Percentiles rank a stretch among this genome's conserved stretches.
phyloP scores from a whole-genome alignment of 1,140 invertebrate genomes.

The Ostrea edulis region DNA sequence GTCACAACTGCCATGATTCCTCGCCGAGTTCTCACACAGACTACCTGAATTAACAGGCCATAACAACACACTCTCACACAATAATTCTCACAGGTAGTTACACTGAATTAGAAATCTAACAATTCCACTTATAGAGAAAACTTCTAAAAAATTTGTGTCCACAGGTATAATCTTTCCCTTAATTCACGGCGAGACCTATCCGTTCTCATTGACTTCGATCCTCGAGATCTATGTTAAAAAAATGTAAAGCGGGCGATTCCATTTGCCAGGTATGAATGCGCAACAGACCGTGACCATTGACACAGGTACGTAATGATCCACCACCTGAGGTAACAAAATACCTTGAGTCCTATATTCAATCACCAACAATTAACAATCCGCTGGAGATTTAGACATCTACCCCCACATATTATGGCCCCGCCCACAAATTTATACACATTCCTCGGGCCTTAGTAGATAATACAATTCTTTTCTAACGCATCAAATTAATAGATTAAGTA shows the following conservation, averaged over 20 bases:
- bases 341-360: neutral
- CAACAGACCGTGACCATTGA: conserved; percentile 28
- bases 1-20: conserved; percentile 46
- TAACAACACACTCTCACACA: conserved; percentile 15
- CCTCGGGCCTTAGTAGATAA: too few species aligned
- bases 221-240: conserved; percentile 16
- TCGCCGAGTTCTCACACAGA: neutral
- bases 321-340: conserved; percentile 9
- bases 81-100: neutral
- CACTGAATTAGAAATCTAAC: neutral
- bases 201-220: neutral
- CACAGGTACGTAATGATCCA: conserved; percentile 33
- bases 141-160: neutral
- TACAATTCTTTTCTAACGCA: too few species aligned
- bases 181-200: neutral
- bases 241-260: conserved; percentile 24
- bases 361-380: conserved; percentile 13
- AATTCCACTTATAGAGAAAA: neutral
- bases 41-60: neutral
- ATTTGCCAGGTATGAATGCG: neutral
- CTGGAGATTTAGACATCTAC: neutral
- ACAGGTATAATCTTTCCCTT: neutral
- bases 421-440: neutral
- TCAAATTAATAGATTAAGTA: too few species aligned
- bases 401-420: neutral